Evolutionary conservation across 2,888 invertebrate genomes (phyloP), one percentile per base, ranked within the genome.

Genomic region (Pyralis farinalis): DNA sequence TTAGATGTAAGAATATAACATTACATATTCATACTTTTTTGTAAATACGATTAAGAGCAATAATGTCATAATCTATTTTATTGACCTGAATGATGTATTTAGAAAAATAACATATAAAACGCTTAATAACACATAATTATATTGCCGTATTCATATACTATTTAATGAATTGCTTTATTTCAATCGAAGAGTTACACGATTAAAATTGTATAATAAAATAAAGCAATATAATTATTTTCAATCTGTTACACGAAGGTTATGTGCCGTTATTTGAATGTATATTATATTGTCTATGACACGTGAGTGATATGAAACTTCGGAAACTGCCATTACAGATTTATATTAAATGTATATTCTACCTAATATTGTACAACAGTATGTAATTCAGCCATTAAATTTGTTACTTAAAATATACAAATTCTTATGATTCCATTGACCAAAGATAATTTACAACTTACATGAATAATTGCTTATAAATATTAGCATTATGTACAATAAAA

Each of bases 21-120:
- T n/a, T n/a, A 16, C n/a, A n/a, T 16, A 3, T 16, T 16, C 16
- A 16, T 4, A 4, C 16, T n/a, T 16, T 4, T 16, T 4, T 16
- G 4, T 16, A 4, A 4, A 3, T 20, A 16, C 1, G 0, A 16
- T n/a, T n/a, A 16, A 32, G 12, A 31, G 7, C 29, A 31, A 31
- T 4, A n/a, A n/a, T n/a, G n/a, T n/a, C n/a, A 7, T 4, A 31
- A 31, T 12, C 20, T 32, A 16, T 3, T 2, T 12, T 16, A 7
- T 16, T 9, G 57, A 54, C 55, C 51, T 58, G 46, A 16, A 57
- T 52, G 56, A 49, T 43, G 47, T 46, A 31, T 55, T 70, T 78
- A 80, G 75, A 82, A 86, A 82, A 86, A 72, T 87, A 88, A 88
- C 86, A 86, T 86, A 83, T 79, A 83, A 82, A 87, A 87, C 87